These are phyloP conservation scores for Ditula angustiorana DNA, from an alignment of 2,888 invertebrate species.

Conservation along the genomic window DNA sequence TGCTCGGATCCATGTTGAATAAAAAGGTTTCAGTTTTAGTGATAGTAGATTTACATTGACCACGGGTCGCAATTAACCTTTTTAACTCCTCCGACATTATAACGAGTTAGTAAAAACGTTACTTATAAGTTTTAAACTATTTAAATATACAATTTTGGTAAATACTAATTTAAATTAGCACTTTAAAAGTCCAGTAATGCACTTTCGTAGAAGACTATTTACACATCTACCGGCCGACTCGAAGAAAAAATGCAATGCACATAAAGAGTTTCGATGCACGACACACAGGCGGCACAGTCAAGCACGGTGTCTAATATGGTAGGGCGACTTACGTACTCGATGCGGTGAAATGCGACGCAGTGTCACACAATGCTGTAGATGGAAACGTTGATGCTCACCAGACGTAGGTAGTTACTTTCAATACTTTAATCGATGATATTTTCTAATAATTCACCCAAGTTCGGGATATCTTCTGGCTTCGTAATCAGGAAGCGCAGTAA, in stretches of 20 bases:
- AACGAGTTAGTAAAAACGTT: neutral
- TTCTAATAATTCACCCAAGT: neutral
- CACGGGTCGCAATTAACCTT: neutral
- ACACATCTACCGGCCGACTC: neutral
- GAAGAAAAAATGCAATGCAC: neutral
- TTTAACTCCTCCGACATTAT: neutral
- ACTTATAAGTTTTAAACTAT: neutral
- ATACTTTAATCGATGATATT: neutral
- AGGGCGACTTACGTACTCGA: neutral
- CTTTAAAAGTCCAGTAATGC: neutral
- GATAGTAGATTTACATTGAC: neutral
- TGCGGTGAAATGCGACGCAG: neutral
- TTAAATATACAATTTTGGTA: neutral
- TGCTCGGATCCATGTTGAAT: neutral
- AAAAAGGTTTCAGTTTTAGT: neutral
- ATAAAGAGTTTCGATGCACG: neutral
- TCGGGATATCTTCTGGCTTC: neutral
- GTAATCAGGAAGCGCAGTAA: neutral
- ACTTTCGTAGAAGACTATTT: neutral
- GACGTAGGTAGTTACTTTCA: neutral
- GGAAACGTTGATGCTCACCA: neutral
- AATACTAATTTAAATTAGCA: neutral
- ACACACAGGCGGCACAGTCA: neutral
- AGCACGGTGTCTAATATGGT: neutral
- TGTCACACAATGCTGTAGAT: neutral